Percentiles rank a stretch among this genome's conserved stretches.
phyloP scores from a whole-genome alignment of 2,888 invertebrate genomes.

The Zelleria hepariella region DNA sequence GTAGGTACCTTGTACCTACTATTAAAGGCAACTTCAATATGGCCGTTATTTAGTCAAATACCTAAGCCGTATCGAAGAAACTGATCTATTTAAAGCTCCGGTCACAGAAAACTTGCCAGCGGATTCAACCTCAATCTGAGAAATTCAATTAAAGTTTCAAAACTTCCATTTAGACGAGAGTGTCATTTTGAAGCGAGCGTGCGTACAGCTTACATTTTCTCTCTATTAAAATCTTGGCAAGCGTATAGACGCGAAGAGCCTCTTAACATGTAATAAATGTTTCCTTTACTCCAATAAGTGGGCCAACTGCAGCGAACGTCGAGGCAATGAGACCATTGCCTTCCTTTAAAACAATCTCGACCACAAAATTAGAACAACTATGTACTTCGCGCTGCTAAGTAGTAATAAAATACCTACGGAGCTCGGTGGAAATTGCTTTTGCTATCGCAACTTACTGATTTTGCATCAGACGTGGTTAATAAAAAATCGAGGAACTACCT shows the following conservation, averaged over 20 bases:
- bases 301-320: constrained; percentile 33
- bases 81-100: too few relatives aligned
- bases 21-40: too few relatives aligned
- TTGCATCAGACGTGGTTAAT: too few relatives aligned
- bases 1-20: too few relatives aligned
- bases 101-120: too few relatives aligned
- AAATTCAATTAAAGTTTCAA: neutral
- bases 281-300: constrained; percentile 49
- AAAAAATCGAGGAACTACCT: too few relatives aligned
- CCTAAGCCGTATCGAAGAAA: too few relatives aligned
- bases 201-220: constrained; percentile 21
- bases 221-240: constrained; percentile 43
- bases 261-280: constrained; percentile 60
- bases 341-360: constrained; percentile 43
- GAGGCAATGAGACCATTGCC: constrained; percentile 35
- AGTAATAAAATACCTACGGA: neutral
- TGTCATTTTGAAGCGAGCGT: neutral
- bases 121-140: neutral
- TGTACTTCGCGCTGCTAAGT: neutral
- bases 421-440: neutral
- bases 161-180: neutral
- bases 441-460: neutral
- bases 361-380: constrained; percentile 7
- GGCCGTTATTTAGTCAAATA: too few relatives aligned
- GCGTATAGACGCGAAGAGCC: constrained; percentile 49